Base-by-base conservation (phyloP, 2,797 vertebrate genomes). In the Smutsia temminckii region DNA sequence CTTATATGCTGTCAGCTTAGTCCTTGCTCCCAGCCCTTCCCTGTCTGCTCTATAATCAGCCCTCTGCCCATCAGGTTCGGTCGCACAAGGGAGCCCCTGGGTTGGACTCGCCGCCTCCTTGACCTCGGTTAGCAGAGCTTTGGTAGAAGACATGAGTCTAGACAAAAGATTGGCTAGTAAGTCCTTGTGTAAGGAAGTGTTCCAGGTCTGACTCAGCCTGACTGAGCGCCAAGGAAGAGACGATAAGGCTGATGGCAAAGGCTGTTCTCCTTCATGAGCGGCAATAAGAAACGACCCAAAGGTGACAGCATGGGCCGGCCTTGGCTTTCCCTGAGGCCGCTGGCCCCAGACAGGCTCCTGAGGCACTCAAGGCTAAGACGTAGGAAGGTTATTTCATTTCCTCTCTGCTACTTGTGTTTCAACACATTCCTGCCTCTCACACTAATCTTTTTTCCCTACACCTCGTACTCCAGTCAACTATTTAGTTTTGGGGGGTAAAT, bases 71-170 rank as follows among this genome's bases (percentile, higher is more conserved):
- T 16, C 42, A 10, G 12, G 11, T 66, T 68, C 18, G 59, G 83
- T 68, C 57, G 61, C 32, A 27, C 6, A 64, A 34, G 85, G 37
- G n/a, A 64, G 21, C 21, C 69, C 14, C 34, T 2, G 0, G 75
- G 69, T 79, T 53, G n/a, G 53, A 20, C 8, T 6, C 27, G n/a
- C 21, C 20, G 79, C 61, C 40, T 57, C 57, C 34, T 69, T 95
- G 93, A 95, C 94, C 80, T 69, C 85, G 85, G 87, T 96, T 80
- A 96, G 61, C 25, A 89, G 72, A 95, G 85, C 23, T 94, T 97
- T 95, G 71, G 71, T 94, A 96, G 94, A 95, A 97, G 93, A 95
- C 92, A 94, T 18, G 87, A 78, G 86, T 97, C 97, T 97, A 97
- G 95, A 97, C 92, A 85, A 97, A 97, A 97, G 96, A 97, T 81